phyloP scores from a whole-genome alignment of 2,797 vertebrate species.

The Phylloscopus collybita region DNA sequence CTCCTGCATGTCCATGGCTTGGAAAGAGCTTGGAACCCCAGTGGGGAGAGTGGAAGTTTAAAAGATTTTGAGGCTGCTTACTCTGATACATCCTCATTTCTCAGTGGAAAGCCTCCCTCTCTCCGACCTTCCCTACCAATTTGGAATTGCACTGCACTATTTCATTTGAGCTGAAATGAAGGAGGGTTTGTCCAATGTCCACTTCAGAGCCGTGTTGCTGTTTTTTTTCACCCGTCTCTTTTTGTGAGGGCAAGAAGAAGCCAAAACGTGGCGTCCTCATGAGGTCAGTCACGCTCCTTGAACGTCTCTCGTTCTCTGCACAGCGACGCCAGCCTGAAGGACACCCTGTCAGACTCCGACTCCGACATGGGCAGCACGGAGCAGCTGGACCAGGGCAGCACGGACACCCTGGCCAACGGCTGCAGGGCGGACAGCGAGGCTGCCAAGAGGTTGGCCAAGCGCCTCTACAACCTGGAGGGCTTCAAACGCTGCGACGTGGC shows the following conservation, averaged over 20 bases:
- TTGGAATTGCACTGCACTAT: neutral
- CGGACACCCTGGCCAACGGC: slow-evolving; percentile 90
- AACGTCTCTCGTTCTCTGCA: neutral
- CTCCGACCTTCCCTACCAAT: neutral
- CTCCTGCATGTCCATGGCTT: neutral
- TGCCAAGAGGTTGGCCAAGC: slow-evolving; percentile 91
- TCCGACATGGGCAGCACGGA: slow-evolving; percentile 90
- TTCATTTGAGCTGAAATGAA: neutral
- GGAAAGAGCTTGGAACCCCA: neutral
- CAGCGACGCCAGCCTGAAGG: slow-evolving; percentile 91
- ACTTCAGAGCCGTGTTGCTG: accelerated
- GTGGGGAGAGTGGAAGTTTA: neutral
- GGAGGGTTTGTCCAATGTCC: neutral
- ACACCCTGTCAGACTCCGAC: slow-evolving; percentile 88
- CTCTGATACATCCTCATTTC: neutral
- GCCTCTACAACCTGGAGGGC: slow-evolving; percentile 93
- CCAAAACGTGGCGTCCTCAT: accelerated
- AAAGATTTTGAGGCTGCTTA: neutral
- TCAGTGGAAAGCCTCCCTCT: neutral
- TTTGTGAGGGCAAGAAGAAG: neutral
- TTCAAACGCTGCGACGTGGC: slow-evolving; percentile 97
- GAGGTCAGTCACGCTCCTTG: neutral
- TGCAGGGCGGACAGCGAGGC: slow-evolving; percentile 89
- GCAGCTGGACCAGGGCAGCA: slow-evolving; percentile 84
- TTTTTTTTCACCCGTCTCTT: neutral